A percentile compares a stretch with the other conserved stretches of the same genome.
phyloP scores from a whole-genome alignment of 1,140 invertebrate genomes.

The Himalopsyche phryganea region DNA sequence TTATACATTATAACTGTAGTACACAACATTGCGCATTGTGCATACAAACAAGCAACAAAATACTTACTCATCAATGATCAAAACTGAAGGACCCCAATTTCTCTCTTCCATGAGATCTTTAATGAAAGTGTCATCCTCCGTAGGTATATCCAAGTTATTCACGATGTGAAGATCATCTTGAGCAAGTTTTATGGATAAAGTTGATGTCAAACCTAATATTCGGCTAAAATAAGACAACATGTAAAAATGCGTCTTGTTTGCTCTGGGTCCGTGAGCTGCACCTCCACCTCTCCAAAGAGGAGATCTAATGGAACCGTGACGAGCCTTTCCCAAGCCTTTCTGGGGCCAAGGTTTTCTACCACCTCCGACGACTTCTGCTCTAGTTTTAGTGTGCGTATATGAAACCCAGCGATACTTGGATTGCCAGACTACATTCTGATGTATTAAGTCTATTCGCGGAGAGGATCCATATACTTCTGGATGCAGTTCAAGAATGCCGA shows the following conservation, averaged over 20 bases:
- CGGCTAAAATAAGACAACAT: conserved; percentile 81
- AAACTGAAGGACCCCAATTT: conserved; percentile 93
- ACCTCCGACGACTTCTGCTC: conserved; percentile 83
- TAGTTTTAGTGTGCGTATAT: conserved; percentile 68
- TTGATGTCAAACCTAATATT: conserved; percentile 74
- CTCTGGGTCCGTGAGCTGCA: conserved; percentile 80
- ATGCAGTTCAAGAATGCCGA: conserved; percentile 84
- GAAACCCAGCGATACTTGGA: conserved; percentile 74
- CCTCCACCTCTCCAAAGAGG: conserved; percentile 83
- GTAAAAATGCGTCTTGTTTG: conserved; percentile 85
- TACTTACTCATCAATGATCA: conserved; percentile 87
- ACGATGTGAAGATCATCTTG: conserved; percentile 95
- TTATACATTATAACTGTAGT: too few relatives aligned
- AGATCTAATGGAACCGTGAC: conserved; percentile 88
- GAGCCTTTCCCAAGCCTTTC: conserved; percentile 83
- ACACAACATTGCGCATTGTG: too few relatives aligned
- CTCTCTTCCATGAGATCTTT: conserved; percentile 75
- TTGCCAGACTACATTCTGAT: conserved; percentile 89
- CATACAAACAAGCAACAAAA: too few relatives aligned
- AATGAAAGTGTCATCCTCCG: conserved; percentile 76
- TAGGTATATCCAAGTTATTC: conserved; percentile 80
- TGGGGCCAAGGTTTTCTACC: conserved; percentile 93
- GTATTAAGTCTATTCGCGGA: conserved; percentile 86
- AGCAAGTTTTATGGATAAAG: conserved; percentile 85
- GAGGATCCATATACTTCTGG: conserved; percentile 79